A percentile compares a stretch with the other conserved stretches of the same genome.
Conservation (phyloP, 2,797 vertebrate species). For the Orestias chungarensis region DNA sequence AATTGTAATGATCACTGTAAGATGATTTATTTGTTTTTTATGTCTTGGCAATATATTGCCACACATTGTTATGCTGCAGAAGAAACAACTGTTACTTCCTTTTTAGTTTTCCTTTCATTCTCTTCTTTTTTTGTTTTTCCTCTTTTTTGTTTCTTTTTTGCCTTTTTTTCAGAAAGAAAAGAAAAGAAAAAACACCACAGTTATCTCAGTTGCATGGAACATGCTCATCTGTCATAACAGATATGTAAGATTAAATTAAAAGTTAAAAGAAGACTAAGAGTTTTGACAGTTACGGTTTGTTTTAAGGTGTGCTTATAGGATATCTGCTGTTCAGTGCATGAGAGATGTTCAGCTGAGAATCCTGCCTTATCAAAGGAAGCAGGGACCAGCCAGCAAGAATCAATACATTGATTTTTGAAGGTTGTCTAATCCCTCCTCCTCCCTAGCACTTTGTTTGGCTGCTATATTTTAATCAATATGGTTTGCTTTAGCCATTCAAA, state of each 20-base stretch:
- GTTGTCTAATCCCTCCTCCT: constrained; percentile 12
- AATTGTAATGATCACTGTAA: too few relatives aligned
- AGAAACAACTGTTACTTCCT: too few relatives aligned
- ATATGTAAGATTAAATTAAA: background rate
- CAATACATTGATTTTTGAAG: constrained; percentile 62
- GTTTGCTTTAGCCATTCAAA: constrained; percentile 21
- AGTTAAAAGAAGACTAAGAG: background rate
- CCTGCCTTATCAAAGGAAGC: constrained; percentile 52
- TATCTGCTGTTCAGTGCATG: constrained; percentile 28
- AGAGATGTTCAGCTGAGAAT: constrained; percentile 40
- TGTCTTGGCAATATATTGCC: too few relatives aligned
- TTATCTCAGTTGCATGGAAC: too few relatives aligned
- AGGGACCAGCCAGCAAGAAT: constrained; percentile 42
- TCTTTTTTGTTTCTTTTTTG: too few relatives aligned
- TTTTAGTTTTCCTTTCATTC: too few relatives aligned
- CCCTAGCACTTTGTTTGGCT: constrained; percentile 41
- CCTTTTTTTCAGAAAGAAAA: too few relatives aligned
- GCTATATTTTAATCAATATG: constrained; percentile 62
- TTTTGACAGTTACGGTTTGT: background rate
- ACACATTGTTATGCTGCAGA: too few relatives aligned
- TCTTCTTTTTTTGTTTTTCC: too few relatives aligned
- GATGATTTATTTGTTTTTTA: too few relatives aligned
- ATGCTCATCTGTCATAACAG: background rate
- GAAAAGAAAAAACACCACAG: too few relatives aligned
- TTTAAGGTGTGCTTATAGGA: background rate